Conservation (phyloP, 2,888 invertebrate genomes). For the Amblyteles armatorius region DNA sequence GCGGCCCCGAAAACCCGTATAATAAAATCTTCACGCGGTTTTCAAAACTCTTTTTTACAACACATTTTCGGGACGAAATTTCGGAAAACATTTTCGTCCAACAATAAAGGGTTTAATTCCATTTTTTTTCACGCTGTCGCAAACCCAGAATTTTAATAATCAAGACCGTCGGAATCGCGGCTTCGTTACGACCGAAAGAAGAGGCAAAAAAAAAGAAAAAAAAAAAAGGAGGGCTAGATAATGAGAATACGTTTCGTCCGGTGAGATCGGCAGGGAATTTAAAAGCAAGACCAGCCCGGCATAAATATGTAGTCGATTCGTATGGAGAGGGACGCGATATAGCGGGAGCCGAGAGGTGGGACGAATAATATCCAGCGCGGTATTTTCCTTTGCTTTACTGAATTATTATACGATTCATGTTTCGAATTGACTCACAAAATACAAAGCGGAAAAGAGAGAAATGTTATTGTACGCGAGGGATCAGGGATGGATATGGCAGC, state of each 20-base stretch:
- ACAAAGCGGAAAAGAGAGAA: constrained; percentile 83
- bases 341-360: constrained; percentile 72
- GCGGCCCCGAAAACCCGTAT: too few relatives aligned
- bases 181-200: background rate
- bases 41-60: too few relatives aligned
- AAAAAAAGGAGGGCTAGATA: constrained; percentile 10
- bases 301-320: constrained; percentile 77
- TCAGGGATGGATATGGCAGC: constrained; percentile 31
- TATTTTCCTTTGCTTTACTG: constrained; percentile 83
- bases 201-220: constrained; percentile 1
- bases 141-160: background rate
- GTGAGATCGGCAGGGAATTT: constrained; percentile 54
- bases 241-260: constrained; percentile 20
- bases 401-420: constrained; percentile 85
- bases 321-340: constrained; percentile 66
- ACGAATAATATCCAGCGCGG: constrained; percentile 80
- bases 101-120: too few relatives aligned
- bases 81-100: too few relatives aligned
- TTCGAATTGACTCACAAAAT: constrained; percentile 84
- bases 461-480: constrained; percentile 82
- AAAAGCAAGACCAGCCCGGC: constrained; percentile 68
- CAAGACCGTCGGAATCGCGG: constrained; percentile 26
- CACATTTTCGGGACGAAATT: too few relatives aligned
- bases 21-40: too few relatives aligned
- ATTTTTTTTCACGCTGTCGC: background rate